These are phyloP conservation scores for Lasioglossum pauxillum DNA, from an alignment of 2,888 invertebrate species.

Conservation along the genomic window DNA sequence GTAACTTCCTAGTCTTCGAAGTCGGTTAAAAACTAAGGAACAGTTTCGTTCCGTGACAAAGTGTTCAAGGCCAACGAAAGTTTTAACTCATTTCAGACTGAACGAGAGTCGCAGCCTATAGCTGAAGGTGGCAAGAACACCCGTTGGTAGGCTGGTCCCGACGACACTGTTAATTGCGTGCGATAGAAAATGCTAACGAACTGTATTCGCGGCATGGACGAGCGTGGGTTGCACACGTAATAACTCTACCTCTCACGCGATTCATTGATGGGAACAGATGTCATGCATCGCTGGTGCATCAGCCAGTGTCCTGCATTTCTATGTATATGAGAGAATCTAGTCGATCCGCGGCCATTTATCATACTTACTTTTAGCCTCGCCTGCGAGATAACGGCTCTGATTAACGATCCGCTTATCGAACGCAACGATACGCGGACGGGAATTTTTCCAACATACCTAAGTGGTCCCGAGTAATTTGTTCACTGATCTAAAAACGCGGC, in stretches of 20 bases:
- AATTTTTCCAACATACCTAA: not conserved
- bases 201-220: not conserved
- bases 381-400: slow-evolving; percentile 6
- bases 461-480: not conserved
- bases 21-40: too few relatives aligned
- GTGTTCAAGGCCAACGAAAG: not conserved
- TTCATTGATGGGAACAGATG: slow-evolving; percentile 28
- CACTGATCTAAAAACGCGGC: not conserved
- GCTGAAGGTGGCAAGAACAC: not conserved
- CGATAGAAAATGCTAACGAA: slow-evolving; percentile 37
- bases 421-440: not conserved
- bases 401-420: slow-evolving; percentile 19
- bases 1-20: too few relatives aligned
- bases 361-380: not conserved
- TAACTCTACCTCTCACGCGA: slow-evolving; percentile 41
- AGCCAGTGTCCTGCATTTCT: slow-evolving; percentile 12
- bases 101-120: not conserved
- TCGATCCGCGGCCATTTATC: not conserved
- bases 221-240: slow-evolving; percentile 37
- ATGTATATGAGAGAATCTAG: slow-evolving; percentile 6
- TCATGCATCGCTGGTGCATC: not conserved
- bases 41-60: too few relatives aligned
- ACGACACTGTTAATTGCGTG: slow-evolving; percentile 31
- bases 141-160: not conserved
- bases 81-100: not conserved